phyloP scores from a whole-genome alignment of 2,888 invertebrate genomes.

The Pterobdella sp. region DNA sequence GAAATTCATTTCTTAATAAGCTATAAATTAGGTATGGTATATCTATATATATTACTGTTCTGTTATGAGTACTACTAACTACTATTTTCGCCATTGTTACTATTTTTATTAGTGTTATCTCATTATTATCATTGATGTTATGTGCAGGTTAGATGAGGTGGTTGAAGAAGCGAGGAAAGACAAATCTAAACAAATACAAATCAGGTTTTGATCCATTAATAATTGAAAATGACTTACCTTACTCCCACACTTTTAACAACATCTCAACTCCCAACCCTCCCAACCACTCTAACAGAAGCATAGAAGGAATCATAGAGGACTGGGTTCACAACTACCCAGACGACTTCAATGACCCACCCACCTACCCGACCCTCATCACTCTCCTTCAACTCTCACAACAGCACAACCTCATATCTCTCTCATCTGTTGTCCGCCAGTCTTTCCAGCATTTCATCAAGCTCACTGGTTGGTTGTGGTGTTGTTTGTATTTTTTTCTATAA shows the following conservation, averaged over 20 bases:
- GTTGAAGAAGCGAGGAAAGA: no score
- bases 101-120: no score
- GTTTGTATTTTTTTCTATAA: no score
- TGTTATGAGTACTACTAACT: no score
- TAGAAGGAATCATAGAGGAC: conserved; percentile 64
- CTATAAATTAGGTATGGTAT: no score
- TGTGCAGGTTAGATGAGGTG: no score
- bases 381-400: conserved; percentile 71
- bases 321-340: conserved; percentile 97
- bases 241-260: background rate
- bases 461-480: no score
- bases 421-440: background rate
- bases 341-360: conserved; percentile 76
- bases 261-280: background rate
- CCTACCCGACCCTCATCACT: conserved; percentile 69
- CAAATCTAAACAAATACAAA: background rate
- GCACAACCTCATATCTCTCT: background rate
- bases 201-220: background rate
- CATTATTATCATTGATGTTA: no score
- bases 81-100: no score
- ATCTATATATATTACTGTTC: no score
- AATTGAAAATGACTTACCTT: background rate
- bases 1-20: no score
- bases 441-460: background rate
- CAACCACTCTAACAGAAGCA: conserved; percentile 21